Conservation (phyloP, 2,888 invertebrate genomes). For the Limnephilus rhombicus region DNA sequence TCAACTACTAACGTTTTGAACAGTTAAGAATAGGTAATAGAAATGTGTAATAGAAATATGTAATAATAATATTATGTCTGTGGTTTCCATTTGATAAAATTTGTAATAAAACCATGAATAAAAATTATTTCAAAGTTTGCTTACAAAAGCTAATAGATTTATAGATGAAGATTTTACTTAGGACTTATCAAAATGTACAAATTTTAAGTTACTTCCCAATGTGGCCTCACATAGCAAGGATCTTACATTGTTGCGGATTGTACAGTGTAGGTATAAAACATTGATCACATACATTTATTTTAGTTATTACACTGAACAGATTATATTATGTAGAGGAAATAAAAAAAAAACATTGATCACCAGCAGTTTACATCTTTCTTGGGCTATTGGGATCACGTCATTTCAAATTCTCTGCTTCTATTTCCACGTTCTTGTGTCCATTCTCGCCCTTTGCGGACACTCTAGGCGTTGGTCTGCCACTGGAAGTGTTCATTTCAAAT, state of each 20-base stretch:
- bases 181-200: neutral
- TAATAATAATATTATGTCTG: no score
- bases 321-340: neutral
- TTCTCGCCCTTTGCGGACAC: neutral
- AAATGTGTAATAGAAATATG: no score
- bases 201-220: neutral
- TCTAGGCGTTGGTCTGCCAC: slow-evolving; percentile 64
- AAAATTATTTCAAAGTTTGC: neutral
- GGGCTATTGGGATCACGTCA: neutral
- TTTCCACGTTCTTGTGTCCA: neutral
- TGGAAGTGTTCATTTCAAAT: slow-evolving; percentile 50
- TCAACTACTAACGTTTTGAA: no score
- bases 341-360: neutral
- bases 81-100: no score
- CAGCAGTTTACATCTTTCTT: neutral
- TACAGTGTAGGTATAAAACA: slow-evolving; percentile 25
- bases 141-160: neutral
- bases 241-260: neutral
- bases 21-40: no score
- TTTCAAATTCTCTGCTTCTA: neutral
- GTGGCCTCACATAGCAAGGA: neutral
- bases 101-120: neutral
- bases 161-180: neutral
- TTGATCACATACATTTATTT: slow-evolving; percentile 32
- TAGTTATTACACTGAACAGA: neutral